These are phyloP conservation scores for Penelope pileata DNA, from an alignment of 2,113 vertebrate genomes.

Conservation along the genomic window DNA sequence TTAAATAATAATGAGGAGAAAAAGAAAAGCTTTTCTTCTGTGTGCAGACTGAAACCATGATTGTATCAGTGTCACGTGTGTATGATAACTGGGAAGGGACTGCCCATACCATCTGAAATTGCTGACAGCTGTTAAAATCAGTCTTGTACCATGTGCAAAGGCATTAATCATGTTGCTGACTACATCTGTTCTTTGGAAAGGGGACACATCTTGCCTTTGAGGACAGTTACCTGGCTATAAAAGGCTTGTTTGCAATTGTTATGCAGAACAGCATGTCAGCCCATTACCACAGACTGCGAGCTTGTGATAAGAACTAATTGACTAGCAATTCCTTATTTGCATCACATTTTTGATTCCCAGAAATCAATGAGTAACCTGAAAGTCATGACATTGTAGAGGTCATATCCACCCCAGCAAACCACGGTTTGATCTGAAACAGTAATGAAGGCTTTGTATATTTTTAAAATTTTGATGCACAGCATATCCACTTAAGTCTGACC, in stretches of 20 bases:
- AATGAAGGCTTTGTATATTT: neutral
- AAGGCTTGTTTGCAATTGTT: constrained; percentile 14
- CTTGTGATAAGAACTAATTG: constrained; percentile 44
- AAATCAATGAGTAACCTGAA: constrained; percentile 58
- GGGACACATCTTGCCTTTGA: neutral
- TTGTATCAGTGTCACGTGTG: neutral
- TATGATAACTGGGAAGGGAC: neutral
- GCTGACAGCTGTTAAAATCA: constrained; percentile 56
- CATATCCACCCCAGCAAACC: neutral
- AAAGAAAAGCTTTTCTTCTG: constrained; percentile 8
- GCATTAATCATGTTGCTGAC: constrained; percentile 55
- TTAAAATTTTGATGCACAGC: neutral
- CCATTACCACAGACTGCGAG: neutral
- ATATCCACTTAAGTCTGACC: neutral
- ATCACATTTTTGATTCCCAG: neutral
- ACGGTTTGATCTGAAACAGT: constrained; percentile 20
- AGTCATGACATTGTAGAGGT: constrained; percentile 56
- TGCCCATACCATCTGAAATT: constrained; percentile 31
- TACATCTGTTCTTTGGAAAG: constrained; percentile 58
- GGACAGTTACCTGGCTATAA: constrained; percentile 40
- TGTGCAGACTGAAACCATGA: neutral
- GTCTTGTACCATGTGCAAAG: neutral
- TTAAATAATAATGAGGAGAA: neutral
- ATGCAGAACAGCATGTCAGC: neutral
- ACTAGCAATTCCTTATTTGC: constrained; percentile 51